Conservation (phyloP, 2,888 invertebrate species). For the Philhelius pedissequus region DNA sequence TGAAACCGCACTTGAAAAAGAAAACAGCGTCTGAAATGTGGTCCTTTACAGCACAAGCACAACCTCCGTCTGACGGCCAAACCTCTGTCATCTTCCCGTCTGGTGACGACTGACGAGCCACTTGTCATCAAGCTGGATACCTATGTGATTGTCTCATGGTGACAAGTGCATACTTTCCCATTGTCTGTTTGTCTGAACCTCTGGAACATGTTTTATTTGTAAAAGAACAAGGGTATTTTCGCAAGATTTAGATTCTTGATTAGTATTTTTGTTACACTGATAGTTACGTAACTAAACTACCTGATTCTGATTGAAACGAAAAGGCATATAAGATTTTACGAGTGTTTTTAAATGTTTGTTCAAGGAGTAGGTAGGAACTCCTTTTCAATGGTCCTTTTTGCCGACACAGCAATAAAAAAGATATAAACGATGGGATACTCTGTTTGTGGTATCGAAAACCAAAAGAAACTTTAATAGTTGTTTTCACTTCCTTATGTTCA, state of each 20-base stretch:
- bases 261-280: neutral
- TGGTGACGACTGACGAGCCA: slow-evolving; percentile 26
- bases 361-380: neutral
- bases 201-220: slow-evolving; percentile 27
- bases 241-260: slow-evolving; percentile 30
- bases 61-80: slow-evolving; percentile 39
- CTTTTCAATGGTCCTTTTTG: neutral
- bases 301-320: neutral
- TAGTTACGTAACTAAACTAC: slow-evolving; percentile 30
- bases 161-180: slow-evolving; percentile 37
- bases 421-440: neutral
- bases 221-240: slow-evolving; percentile 33
- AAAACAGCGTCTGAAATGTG: slow-evolving; percentile 27
- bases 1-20: slow-evolving; percentile 60
- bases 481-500: neutral
- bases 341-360: neutral
- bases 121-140: slow-evolving; percentile 43
- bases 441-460: neutral
- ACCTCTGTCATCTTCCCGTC: slow-evolving; percentile 60
- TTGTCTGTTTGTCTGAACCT: slow-evolving; percentile 9
- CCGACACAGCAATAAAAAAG: slow-evolving; percentile 18
- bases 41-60: slow-evolving; percentile 24
- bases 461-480: neutral
- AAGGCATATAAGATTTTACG: neutral
- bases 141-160: slow-evolving; percentile 28